phyloP scores from a whole-genome alignment of 2,113 vertebrate species.

The Pachyramphus minor region DNA sequence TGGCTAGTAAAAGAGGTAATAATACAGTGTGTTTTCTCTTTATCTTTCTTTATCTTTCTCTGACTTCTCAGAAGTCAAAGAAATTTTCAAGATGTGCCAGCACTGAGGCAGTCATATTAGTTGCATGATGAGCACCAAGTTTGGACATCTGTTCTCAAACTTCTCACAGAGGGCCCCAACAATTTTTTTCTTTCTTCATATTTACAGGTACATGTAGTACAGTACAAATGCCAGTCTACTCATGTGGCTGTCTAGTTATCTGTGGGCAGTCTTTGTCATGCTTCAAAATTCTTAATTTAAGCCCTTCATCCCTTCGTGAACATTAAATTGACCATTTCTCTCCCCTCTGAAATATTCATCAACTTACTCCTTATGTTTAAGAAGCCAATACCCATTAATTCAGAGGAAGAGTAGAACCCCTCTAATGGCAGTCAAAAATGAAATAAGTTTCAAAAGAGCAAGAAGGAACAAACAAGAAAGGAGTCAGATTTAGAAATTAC shows the following conservation, averaged over 20 bases:
- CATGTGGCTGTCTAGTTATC: not conserved
- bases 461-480: not conserved
- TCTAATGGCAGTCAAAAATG: not conserved
- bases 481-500: not conserved
- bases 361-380: not conserved
- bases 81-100: not conserved
- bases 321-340: not conserved
- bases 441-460: not conserved
- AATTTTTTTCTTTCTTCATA: not conserved
- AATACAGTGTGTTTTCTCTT: not conserved
- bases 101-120: not conserved
- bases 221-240: not conserved
- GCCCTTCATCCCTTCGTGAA: not conserved
- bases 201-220: not conserved
- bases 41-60: not conserved
- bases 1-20: not conserved
- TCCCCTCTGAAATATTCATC: not conserved
- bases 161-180: not conserved
- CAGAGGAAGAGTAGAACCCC: not conserved
- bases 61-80: not conserved
- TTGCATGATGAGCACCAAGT: not conserved
- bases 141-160: not conserved
- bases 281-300: not conserved
- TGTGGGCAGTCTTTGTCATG: not conserved
- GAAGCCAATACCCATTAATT: not conserved